Evolutionary conservation across 2,888 invertebrate species (phyloP), one percentile per base, ranked within the genome.

Genomic region (Lottia gigantea): DNA sequence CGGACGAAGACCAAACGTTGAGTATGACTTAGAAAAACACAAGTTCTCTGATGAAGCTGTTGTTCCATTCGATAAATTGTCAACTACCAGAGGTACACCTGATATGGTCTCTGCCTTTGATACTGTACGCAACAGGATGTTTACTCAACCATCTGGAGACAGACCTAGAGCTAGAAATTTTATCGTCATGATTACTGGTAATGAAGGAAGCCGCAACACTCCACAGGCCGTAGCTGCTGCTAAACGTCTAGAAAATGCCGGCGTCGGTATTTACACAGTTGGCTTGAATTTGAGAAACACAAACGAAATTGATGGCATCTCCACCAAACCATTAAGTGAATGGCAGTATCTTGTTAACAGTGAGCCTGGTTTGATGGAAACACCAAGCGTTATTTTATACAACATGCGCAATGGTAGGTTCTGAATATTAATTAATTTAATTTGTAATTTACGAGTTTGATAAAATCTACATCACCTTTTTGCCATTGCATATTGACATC

Each of bases 71-170:
- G 68, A 66, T 23, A 47, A 55, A 2, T 62, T 74, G n/a, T 46
- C 25, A 4, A 64, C 65, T 19, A 65, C 45, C 2, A 23, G 49
- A 2, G 81, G 82, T 11, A 64, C 66, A 62, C 83, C 83, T 14
- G 81, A 84, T 74, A 85, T 83, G 12, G 82, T 82, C 8, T 64
- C 72, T 11, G 84, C 84, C 2, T 75, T 85, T n/a, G 78, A 83
- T 46, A 69, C 73, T 64, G 81, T 78, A 11, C 71, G 82, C 4
- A 76, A 68, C 4, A 67, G 68, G 19, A 82, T 82, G 79, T 84
- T 84, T 71, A 76, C 74, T 8, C 68, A 72, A 1, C 46, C 65
- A 15, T 74, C 75, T 25, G 86, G 86, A 8, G 86, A 86, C 74
- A 63, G 84, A 8, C 74, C 76, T 8, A 77, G 72, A 64, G 81